Evolutionary conservation across 2,888 invertebrate species (phyloP).

Genomic region (Leptothorax acervorum): DNA sequence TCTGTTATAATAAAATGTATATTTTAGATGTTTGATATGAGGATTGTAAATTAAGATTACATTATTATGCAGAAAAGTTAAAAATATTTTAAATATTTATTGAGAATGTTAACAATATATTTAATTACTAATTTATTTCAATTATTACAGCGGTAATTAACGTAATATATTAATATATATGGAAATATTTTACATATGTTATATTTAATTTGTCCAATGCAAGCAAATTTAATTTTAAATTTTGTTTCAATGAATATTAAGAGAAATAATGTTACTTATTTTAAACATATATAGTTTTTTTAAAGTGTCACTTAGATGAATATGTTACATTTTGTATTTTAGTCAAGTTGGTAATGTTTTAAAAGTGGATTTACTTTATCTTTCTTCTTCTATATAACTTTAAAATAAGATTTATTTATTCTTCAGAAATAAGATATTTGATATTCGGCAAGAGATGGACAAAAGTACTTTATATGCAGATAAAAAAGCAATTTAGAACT

Average conservation of each 20-base stretch:
- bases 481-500: neutral
- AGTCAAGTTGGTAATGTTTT: neutral
- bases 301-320: neutral
- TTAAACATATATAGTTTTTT: neutral
- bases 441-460: neutral
- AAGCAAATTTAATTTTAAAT: neutral
- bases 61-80: neutral
- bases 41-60: neutral
- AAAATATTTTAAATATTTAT: neutral
- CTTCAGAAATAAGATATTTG: neutral
- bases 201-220: neutral
- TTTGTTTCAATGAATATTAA: neutral
- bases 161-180: neutral
- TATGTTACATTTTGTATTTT: neutral
- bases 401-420: neutral
- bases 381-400: neutral
- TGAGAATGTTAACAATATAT: neutral
- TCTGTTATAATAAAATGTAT: neutral
- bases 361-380: neutral
- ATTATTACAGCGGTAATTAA: neutral
- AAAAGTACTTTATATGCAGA: neutral
- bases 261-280: neutral
- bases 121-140: neutral
- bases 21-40: neutral
- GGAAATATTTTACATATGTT: neutral